Conservation (phyloP, 2,113 vertebrate species). For the Pseudopodoces humilis region DNA sequence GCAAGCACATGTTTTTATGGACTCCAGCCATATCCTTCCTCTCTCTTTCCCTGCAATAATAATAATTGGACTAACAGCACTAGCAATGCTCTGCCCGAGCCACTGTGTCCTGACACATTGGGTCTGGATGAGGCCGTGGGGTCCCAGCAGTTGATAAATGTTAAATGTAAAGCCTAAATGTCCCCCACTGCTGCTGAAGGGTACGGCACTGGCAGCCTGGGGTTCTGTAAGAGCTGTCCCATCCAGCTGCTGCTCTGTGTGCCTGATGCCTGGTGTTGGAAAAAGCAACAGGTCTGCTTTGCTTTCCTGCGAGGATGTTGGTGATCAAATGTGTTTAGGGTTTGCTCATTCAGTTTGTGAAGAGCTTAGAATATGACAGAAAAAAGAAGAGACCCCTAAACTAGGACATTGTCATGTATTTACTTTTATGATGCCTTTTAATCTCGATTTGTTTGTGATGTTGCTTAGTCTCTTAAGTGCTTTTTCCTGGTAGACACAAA, state of each 20-base stretch:
- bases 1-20: neutral
- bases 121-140: neutral
- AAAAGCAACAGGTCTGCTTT: neutral
- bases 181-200: neutral
- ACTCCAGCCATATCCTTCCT: neutral
- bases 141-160: neutral
- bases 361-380: neutral
- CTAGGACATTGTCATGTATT: rapidly evolving
- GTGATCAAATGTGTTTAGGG: neutral
- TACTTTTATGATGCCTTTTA: neutral
- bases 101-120: rapidly evolving
- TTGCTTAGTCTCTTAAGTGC: neutral
- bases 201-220: neutral
- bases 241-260: rapidly evolving
- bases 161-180: neutral
- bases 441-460: neutral
- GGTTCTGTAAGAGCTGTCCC: neutral
- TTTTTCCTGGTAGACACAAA: neutral
- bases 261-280: neutral
- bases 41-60: neutral
- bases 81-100: neutral
- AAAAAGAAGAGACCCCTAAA: neutral
- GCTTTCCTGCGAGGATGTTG: neutral
- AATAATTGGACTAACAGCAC: neutral
- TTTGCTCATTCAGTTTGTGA: neutral